A percentile compares a stretch with the other conserved stretches of the same genome.
These are phyloP conservation scores for Pantelozetes paolii DNA, from an alignment of 2,888 invertebrate genomes.

Conservation along the genomic window DNA sequence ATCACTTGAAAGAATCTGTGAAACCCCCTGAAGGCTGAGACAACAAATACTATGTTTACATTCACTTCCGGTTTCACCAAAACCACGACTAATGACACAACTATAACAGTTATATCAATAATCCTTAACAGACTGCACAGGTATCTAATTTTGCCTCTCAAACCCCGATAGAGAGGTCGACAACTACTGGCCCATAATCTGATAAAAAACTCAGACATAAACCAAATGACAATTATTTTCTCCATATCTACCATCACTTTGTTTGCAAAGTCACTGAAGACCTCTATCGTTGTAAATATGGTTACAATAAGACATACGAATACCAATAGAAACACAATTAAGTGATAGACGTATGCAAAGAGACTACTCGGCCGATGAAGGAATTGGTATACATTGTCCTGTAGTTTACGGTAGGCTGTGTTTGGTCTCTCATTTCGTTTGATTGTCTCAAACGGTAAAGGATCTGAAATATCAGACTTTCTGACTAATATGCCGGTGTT, in stretches of 20 bases:
- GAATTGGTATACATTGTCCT: slow-evolving; percentile 14
- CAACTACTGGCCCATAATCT: slow-evolving; percentile 35
- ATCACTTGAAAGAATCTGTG: slow-evolving; percentile 39
- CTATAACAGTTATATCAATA: slow-evolving; percentile 24
- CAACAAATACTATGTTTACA: slow-evolving; percentile 36
- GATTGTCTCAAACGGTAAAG: no score
- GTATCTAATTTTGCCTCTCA: slow-evolving; percentile 19
- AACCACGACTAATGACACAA: slow-evolving; percentile 14
- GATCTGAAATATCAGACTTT: no score
- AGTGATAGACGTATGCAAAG: slow-evolving; percentile 15
- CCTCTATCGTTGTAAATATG: neutral
- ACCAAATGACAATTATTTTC: slow-evolving; percentile 38
- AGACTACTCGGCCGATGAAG: slow-evolving; percentile 13
- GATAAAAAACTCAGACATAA: slow-evolving; percentile 22
- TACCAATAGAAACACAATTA: slow-evolving; percentile 26
- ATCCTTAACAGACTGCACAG: slow-evolving; percentile 1
- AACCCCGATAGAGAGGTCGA: slow-evolving; percentile 33
- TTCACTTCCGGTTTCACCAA: neutral
- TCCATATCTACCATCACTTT: slow-evolving; percentile 26
- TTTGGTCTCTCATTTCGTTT: neutral
- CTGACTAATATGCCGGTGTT: no score
- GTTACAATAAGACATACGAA: slow-evolving; percentile 30
- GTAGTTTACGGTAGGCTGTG: neutral
- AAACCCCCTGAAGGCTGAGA: slow-evolving; percentile 37
- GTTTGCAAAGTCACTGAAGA: neutral